Conservation (phyloP, 2,888 invertebrate species). For the Macrophya alboannulata region DNA sequence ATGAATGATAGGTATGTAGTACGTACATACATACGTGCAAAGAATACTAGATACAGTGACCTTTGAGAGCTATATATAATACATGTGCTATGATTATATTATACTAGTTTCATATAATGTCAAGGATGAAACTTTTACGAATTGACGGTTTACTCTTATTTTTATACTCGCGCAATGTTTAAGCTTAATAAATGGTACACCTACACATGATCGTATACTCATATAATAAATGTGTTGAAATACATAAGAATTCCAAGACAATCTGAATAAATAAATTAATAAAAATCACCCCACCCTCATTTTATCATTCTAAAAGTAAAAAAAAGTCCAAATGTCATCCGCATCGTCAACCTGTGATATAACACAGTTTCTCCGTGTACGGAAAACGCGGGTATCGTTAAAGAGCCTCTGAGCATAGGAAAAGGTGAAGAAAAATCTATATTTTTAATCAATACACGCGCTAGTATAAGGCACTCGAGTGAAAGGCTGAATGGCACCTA, state of each 20-base stretch:
- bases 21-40: not conserved
- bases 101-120: conserved; percentile 22
- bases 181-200: not conserved
- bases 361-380: not conserved
- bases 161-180: not conserved
- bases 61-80: conserved; percentile 18
- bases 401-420: not conserved
- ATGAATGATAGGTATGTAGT: too few species aligned
- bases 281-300: conserved; percentile 2
- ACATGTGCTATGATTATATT: not conserved
- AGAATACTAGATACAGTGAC: conserved; percentile 31
- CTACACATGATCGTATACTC: not conserved
- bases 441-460: not conserved
- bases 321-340: not conserved
- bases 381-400: not conserved
- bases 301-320: not conserved
- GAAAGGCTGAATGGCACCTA: not conserved
- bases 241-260: not conserved
- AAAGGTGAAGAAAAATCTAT: conserved; percentile 15
- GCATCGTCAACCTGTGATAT: not conserved
- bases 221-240: not conserved
- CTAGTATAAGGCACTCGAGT: not conserved
- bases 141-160: not conserved
- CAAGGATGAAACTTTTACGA: conserved; percentile 38
- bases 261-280: not conserved